Conservation (phyloP, 1,140 invertebrate genomes). For the Cydia pomonella region DNA sequence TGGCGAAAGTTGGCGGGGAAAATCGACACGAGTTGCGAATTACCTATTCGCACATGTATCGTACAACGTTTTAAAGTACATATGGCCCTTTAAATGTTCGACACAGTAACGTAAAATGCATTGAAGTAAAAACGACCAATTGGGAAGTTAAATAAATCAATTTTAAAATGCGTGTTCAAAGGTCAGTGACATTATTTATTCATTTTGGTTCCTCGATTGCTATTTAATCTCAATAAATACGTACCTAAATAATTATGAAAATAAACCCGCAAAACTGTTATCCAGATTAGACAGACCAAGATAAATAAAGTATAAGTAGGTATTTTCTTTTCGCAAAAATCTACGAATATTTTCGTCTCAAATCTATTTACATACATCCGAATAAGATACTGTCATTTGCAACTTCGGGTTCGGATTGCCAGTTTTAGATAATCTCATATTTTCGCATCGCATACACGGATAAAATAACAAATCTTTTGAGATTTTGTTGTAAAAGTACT, state of each 20-base stretch:
- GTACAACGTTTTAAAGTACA: too few species aligned
- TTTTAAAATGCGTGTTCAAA: not conserved
- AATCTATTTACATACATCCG: not conserved
- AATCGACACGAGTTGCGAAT: too few species aligned
- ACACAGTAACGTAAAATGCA: too few species aligned
- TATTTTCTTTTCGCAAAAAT: not conserved
- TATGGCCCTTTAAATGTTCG: too few species aligned
- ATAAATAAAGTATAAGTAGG: not conserved
- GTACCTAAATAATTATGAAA: not conserved
- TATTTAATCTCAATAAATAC: not conserved
- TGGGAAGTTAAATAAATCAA: not conserved
- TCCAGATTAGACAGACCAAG: not conserved
- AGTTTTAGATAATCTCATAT: constrained; percentile 1
- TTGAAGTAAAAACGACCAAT: too few species aligned
- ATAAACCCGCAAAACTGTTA: not conserved
- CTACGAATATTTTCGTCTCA: not conserved
- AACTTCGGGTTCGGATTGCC: not conserved
- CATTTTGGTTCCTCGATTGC: not conserved
- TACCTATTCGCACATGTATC: too few species aligned
- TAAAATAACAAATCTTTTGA: not conserved
- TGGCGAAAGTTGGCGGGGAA: too few species aligned
- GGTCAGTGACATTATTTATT: not conserved
- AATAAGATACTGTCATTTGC: constrained; percentile 9
- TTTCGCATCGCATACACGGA: not conserved
- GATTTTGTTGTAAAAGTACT: not conserved